Evolutionary conservation across 2,888 invertebrate species (phyloP).

Genomic region (Itoplectis maculator): DNA sequence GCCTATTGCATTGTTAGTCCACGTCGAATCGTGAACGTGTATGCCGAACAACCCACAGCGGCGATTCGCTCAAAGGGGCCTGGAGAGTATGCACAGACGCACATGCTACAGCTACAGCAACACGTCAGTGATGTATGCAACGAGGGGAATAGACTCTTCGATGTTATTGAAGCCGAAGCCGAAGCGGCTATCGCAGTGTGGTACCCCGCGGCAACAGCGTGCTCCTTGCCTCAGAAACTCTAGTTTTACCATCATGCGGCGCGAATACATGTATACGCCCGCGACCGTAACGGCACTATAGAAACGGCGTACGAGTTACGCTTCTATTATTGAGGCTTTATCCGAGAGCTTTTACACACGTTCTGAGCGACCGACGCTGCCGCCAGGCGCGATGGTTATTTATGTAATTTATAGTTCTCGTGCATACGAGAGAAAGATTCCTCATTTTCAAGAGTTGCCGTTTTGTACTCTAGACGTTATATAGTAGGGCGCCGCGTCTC

Average conservation of each 20-base stretch:
- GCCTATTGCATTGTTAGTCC: slow-evolving; percentile 49
- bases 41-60: slow-evolving; percentile 8
- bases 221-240: slow-evolving; percentile 15
- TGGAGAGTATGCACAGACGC: slow-evolving; percentile 17
- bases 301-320: slow-evolving; percentile 41
- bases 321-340: slow-evolving; percentile 52
- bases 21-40: slow-evolving; percentile 39
- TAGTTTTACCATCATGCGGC: slow-evolving; percentile 34
- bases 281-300: slow-evolving; percentile 50
- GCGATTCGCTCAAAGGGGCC: slow-evolving; percentile 19
- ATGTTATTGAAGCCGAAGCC: slow-evolving; percentile 39
- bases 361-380: neutral
- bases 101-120: neutral
- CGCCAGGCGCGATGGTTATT: slow-evolving; percentile 63
- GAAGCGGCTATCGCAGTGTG: slow-evolving; percentile 33
- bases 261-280: slow-evolving; percentile 23
- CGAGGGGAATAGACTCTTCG: slow-evolving; percentile 34
- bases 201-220: slow-evolving; percentile 15
- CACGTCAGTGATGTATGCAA: slow-evolving; percentile 41
- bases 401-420: slow-evolving; percentile 69
- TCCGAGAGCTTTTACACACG: slow-evolving; percentile 11
- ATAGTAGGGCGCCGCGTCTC: neutral
- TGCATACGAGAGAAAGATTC: slow-evolving; percentile 21
- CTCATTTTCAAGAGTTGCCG: slow-evolving; percentile 12
- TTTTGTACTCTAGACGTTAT: neutral